A percentile compares a stretch with the other conserved stretches of the same genome.
phyloP scores from a whole-genome alignment of 2,888 invertebrate species.

The Trisateles emortualis region DNA sequence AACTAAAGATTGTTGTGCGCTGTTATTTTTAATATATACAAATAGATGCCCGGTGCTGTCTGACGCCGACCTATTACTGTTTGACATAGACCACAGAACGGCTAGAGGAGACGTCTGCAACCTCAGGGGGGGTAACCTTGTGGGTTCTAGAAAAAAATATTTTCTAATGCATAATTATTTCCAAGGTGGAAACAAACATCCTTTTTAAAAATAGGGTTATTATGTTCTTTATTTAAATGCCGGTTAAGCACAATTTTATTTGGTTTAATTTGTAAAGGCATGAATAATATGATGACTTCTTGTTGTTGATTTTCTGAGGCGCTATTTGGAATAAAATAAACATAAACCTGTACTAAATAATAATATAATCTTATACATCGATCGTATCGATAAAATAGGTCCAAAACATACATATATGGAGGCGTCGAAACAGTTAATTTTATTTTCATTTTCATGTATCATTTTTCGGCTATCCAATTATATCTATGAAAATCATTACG shows the following conservation, averaged over 20 bases:
- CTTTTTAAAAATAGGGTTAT: conserved; percentile 21
- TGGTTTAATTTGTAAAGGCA: not conserved
- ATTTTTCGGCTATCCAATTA: too few relatives aligned
- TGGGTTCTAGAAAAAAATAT: conserved; percentile 25
- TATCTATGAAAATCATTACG: too few relatives aligned
- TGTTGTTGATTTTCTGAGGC: too few relatives aligned
- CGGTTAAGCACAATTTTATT: not conserved
- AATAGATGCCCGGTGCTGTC: conserved; percentile 25
- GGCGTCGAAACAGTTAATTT: too few relatives aligned
- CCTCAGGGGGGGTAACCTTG: conserved; percentile 43
- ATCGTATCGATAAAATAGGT: too few relatives aligned
- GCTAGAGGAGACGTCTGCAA: conserved; percentile 38
- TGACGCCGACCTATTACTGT: conserved; percentile 41
- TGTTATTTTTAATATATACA: conserved; percentile 27
- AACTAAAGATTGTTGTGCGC: conserved; percentile 22
- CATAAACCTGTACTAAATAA: too few relatives aligned
- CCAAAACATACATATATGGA: too few relatives aligned
- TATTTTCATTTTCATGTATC: too few relatives aligned
- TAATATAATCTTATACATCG: too few relatives aligned
- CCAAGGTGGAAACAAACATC: conserved; percentile 36
- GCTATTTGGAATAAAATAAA: too few relatives aligned
- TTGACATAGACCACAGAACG: conserved; percentile 52
- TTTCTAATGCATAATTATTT: conserved; percentile 41
- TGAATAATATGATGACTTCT: too few relatives aligned
- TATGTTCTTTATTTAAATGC: not conserved